Percentiles rank a stretch among this genome's conserved stretches.
phyloP scores from a whole-genome alignment of 53 echinoderm and acorn worm genomes.

The Patiria pectinifera region DNA sequence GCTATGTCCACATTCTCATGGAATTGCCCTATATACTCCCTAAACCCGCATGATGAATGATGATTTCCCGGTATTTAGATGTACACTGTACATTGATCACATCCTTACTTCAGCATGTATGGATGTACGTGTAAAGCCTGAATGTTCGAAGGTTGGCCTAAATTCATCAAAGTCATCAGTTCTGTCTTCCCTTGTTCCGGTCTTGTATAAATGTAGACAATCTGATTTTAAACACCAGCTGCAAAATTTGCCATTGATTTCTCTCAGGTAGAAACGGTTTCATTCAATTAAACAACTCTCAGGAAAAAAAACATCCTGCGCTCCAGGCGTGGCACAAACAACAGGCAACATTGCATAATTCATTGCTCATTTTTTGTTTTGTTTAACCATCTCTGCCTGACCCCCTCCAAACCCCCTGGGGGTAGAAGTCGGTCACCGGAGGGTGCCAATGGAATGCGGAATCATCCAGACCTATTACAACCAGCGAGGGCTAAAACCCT shows the following conservation, averaged over 20 bases:
- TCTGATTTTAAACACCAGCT: constrained; percentile 26
- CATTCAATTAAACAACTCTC: constrained; percentile 6
- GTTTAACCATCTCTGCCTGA: not conserved
- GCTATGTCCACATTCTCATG: no score
- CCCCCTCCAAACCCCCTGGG: not conserved
- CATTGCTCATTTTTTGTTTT: not conserved
- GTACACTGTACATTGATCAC: no score
- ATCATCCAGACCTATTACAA: constrained; percentile 15
- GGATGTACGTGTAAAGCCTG: no score
- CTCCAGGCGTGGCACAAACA: not conserved
- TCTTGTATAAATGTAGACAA: not conserved
- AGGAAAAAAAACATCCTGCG: not conserved
- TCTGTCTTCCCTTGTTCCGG: not conserved
- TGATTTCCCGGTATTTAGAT: no score
- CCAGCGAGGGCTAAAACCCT: not conserved
- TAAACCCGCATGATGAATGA: no score
- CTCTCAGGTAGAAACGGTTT: not conserved
- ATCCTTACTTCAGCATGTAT: no score
- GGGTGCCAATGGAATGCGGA: not conserved
- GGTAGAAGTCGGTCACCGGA: not conserved
- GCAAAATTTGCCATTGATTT: constrained; percentile 29
- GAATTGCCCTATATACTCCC: no score
- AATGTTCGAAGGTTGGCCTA: no score
- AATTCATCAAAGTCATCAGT: not conserved
- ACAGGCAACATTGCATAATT: constrained; percentile 48